Conservation (phyloP, 2,113 vertebrate species). For the Malurus elegans region DNA sequence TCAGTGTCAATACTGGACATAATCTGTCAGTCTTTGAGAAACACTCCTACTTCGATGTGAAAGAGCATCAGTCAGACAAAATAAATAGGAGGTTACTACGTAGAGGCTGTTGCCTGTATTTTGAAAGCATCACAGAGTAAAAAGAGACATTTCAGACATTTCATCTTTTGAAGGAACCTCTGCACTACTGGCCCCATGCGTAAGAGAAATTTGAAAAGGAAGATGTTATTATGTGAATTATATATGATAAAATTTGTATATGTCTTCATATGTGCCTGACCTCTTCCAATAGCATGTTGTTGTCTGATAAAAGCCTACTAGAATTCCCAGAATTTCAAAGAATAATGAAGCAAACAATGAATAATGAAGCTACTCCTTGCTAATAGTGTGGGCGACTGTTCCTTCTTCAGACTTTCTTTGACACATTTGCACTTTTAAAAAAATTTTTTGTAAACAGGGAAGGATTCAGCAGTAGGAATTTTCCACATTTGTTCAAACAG, state of each 20-base stretch:
- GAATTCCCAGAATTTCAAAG: neutral
- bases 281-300: neutral
- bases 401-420: neutral
- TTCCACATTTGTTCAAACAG: neutral
- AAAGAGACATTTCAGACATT: neutral
- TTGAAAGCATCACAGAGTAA: neutral
- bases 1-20: neutral
- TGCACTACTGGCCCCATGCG: neutral
- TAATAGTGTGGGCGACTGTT: neutral
- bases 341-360: neutral
- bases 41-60: neutral
- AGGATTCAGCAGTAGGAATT: neutral
- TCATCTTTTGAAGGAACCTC: neutral
- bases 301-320: neutral
- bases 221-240: neutral
- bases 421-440: neutral
- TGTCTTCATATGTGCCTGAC: neutral
- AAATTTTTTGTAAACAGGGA: neutral
- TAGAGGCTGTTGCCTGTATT: neutral
- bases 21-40: neutral
- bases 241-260: neutral
- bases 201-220: neutral
- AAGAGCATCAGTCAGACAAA: neutral
- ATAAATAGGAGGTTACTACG: neutral
- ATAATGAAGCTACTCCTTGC: neutral